phyloP scores from a whole-genome alignment of 2,797 vertebrate genomes.

The Chaetodon trifasciatus region DNA sequence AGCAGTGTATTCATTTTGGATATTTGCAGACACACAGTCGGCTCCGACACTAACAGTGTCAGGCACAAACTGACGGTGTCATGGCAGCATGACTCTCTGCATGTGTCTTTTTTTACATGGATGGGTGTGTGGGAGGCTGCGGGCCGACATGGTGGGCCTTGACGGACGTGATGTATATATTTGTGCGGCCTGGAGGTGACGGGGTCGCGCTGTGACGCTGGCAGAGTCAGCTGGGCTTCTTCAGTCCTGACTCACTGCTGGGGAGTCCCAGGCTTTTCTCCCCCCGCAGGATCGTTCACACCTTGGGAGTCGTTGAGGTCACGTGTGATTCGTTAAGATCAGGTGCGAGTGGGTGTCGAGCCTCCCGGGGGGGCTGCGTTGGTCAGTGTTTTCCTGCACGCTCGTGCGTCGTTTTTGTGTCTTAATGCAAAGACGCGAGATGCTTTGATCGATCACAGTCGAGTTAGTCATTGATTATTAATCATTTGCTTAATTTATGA shows the following conservation, averaged over 20 bases:
- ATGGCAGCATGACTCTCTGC: conserved; percentile 60
- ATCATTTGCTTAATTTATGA: no score
- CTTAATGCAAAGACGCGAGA: neutral
- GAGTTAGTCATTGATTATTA: no score
- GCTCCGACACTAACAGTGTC: conserved; percentile 18
- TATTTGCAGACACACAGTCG: neutral
- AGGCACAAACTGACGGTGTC: conserved; percentile 39
- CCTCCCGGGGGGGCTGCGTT: no score
- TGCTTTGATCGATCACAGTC: neutral
- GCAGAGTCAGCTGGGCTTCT: neutral
- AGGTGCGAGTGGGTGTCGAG: no score
- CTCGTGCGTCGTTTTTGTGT: neutral
- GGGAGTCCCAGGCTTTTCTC: no score
- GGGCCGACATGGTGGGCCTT: conserved; percentile 42
- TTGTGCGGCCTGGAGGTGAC: conserved; percentile 12
- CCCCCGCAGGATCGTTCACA: no score
- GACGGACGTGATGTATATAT: conserved; percentile 7
- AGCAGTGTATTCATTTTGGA: conserved; percentile 8
- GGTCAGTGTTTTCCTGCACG: conserved; percentile 1
- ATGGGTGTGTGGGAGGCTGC: conserved; percentile 67
- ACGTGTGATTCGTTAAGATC: no score
- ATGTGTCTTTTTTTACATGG: conserved; percentile 44
- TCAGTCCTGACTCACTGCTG: no score
- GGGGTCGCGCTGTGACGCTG: conserved; percentile 1
- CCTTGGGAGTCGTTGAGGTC: no score